These are phyloP conservation scores for Euphonia xanthogaster DNA, from an alignment of 2,797 vertebrate genomes.

Conservation along the genomic window DNA sequence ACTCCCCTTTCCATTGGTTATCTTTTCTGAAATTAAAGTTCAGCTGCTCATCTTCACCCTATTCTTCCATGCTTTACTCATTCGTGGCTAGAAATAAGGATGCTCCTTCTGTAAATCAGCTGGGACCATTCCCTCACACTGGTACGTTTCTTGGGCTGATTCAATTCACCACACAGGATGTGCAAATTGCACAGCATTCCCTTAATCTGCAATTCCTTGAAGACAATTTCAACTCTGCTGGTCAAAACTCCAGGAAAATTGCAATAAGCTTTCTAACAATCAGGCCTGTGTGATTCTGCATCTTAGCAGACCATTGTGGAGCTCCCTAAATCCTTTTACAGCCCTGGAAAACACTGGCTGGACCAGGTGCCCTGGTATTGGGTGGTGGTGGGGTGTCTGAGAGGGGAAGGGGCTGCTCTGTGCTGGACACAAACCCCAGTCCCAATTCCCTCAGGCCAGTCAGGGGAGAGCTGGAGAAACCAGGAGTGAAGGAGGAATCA, in stretches of 20 bases:
- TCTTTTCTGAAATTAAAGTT: neutral
- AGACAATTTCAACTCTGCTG: neutral
- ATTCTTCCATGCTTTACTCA: neutral
- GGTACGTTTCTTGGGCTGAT: neutral
- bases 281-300: too few relatives aligned
- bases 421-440: fast-evolving
- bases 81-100: neutral
- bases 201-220: neutral
- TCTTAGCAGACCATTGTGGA: neutral
- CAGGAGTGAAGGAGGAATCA: neutral
- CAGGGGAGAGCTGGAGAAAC: neutral
- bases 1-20: neutral
- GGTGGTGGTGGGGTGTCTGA: neutral
- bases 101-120: neutral
- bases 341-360: fast-evolving
- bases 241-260: neutral
- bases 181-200: neutral
- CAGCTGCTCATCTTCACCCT: neutral
- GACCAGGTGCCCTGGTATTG: neutral
- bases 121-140: neutral
- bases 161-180: neutral
- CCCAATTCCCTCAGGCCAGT: neutral
- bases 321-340: neutral
- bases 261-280: neutral
- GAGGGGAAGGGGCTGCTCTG: neutral